A percentile compares a stretch with the other conserved stretches of the same genome.
phyloP scores from a whole-genome alignment of 2,888 invertebrate genomes.

The Linnaemya tessellans region DNA sequence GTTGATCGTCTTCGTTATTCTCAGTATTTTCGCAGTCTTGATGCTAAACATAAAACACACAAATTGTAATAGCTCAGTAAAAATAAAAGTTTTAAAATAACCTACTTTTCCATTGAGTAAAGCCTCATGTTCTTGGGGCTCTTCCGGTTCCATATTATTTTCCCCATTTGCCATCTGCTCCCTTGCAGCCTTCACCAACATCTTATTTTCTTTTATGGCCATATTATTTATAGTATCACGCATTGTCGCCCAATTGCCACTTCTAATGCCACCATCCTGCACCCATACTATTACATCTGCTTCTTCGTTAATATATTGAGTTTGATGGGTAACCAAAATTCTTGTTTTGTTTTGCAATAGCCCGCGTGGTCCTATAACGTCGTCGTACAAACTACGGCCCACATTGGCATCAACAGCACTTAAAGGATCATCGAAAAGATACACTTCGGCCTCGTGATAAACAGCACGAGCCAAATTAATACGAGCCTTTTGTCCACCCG shows the following conservation, averaged over 20 bases:
- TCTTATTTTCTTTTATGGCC: slow-evolving; percentile 74
- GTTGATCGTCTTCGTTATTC: slow-evolving; percentile 76
- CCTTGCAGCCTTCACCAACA: not conserved
- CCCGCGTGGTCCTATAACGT: slow-evolving; percentile 86
- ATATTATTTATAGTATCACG: slow-evolving; percentile 74
- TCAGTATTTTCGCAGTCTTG: slow-evolving; percentile 19
- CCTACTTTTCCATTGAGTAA: slow-evolving; percentile 55
- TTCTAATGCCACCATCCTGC: slow-evolving; percentile 84
- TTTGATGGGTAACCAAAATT: slow-evolving; percentile 91
- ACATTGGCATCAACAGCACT: slow-evolving; percentile 91
- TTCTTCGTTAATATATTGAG: slow-evolving; percentile 87
- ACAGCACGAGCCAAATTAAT: slow-evolving; percentile 89
- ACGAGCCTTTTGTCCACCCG: slow-evolving; percentile 90
- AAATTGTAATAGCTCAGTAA: not conserved
- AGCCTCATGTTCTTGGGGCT: slow-evolving; percentile 74
- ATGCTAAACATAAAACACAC: not conserved
- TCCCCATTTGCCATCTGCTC: not conserved
- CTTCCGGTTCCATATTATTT: slow-evolving; percentile 72
- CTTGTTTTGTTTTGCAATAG: slow-evolving; percentile 86
- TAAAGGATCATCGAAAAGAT: slow-evolving; percentile 91
- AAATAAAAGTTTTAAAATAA: not conserved
- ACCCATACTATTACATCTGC: slow-evolving; percentile 86
- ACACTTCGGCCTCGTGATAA: slow-evolving; percentile 89
- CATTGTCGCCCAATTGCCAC: slow-evolving; percentile 84
- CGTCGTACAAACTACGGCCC: slow-evolving; percentile 89